Evolutionary conservation across 2,888 invertebrate genomes (phyloP), one percentile per base, ranked within the genome.

Genomic region (Petrolisthes cinctipes): DNA sequence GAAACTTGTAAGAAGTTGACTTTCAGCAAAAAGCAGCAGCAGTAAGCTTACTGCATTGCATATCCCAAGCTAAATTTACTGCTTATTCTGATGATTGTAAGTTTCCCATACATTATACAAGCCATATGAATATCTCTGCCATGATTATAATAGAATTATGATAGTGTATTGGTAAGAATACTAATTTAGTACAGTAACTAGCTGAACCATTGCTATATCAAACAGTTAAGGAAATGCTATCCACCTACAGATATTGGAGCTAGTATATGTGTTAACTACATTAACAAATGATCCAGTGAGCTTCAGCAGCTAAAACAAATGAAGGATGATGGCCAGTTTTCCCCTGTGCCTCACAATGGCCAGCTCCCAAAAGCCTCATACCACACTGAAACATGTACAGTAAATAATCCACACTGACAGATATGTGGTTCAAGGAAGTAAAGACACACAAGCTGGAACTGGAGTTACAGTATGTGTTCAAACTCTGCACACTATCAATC

Each of bases 11-110:
- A 20, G 17, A 80, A n/a, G 57, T 57, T 80, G 57, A 57, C 54
- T 56, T 80, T 57, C 80, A 56, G 79, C 37, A 76, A 81, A 37
- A 66, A 23, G 6, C 51, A 66, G 68, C 37, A 51, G 61, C 78
- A 66, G 78, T 66, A 85, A 68, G 85, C 71, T 79, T 57, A 79
- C 53, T 85, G 85, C 81, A 85, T 23, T 23, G 61, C 20, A 61
- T 23, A 81, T 73, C 51, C 80, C 68, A n/a, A 85, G 54, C 71
- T 78, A 81, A 54, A 57, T 80, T 54, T n/a, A 85, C 4, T 37
- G 17, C 37, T 20, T 53, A 23, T 57, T 57, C n/a, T 20, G 71
- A 79, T 37, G 54, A 82, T 82, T 61, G 71, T 71, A 82, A 73
- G 54, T 66, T 66, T 37, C 82, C 68, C n/a, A 66, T 82, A 53